Conservation (phyloP, 1,140 invertebrate genomes). For the Babylonia areolata region DNA sequence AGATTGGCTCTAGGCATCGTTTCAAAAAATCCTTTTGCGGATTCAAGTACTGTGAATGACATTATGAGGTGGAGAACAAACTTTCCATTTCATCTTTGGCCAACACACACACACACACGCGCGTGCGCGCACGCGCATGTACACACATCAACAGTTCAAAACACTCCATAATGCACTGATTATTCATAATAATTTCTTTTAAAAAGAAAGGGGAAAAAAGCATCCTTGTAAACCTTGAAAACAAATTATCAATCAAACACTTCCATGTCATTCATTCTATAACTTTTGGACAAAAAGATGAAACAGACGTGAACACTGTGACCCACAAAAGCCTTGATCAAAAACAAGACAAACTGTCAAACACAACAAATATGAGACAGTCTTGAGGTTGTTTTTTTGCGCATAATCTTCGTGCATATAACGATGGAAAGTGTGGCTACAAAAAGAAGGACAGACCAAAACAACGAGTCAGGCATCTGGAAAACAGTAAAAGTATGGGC, state of each 20-base stretch:
- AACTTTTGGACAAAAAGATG: too few species aligned
- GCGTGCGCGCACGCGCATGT: too few species aligned
- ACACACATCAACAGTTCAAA: not conserved
- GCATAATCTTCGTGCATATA: conserved; percentile 3
- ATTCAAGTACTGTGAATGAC: not conserved
- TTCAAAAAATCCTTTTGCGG: not conserved
- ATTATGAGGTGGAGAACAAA: not conserved
- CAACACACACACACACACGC: not conserved
- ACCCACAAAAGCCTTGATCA: not conserved
- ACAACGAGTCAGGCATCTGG: not conserved
- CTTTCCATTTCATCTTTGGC: not conserved
- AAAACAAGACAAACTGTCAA: not conserved
- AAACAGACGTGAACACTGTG: not conserved
- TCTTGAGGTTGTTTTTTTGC: conserved; percentile 1
- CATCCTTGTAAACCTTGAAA: not conserved
- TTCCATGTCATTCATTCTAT: too few species aligned
- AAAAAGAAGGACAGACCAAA: not conserved
- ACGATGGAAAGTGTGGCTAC: not conserved
- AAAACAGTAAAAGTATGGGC: not conserved
- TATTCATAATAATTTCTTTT: too few species aligned
- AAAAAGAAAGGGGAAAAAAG: too few species aligned
- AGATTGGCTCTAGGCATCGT: not conserved
- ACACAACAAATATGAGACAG: not conserved
- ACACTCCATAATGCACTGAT: not conserved
- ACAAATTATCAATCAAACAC: not conserved